Conservation (phyloP, 2,113 vertebrate species). For the Cyanoliseus patagonus region DNA sequence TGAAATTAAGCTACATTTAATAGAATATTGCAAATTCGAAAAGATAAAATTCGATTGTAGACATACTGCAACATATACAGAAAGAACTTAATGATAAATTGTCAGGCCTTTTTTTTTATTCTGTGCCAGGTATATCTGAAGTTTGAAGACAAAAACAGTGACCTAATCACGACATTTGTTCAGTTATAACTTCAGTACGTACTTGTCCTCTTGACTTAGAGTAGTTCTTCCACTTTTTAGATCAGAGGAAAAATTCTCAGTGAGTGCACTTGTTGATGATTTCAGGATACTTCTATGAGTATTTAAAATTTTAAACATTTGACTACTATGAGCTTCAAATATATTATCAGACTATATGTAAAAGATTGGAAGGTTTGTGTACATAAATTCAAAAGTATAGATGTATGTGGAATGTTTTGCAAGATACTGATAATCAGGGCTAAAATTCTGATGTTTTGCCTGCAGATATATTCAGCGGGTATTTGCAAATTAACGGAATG, state of each 20-base stretch:
- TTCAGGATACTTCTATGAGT: background rate
- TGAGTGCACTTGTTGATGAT: background rate
- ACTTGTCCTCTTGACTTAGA: background rate
- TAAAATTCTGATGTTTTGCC: background rate
- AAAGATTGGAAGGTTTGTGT: background rate
- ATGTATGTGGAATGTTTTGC: background rate
- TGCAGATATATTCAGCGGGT: background rate
- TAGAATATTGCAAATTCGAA: background rate
- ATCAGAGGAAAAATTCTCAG: background rate
- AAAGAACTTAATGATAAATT: background rate
- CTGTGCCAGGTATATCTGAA: background rate
- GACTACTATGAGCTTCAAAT: background rate
- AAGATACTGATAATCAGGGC: background rate
- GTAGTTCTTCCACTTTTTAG: background rate
- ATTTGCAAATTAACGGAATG: background rate
- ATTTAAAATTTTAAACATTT: background rate
- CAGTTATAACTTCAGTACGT: background rate
- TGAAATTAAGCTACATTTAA: background rate
- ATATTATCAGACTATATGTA: background rate
- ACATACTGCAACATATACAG: background rate
- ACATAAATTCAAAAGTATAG: background rate
- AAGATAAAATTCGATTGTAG: background rate
- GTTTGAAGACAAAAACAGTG: background rate
- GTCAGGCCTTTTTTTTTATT: background rate
- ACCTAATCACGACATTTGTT: background rate